Evolutionary conservation across 2,113 vertebrate species (phyloP).

Genomic region (Herpailurus yagouaroundi): DNA sequence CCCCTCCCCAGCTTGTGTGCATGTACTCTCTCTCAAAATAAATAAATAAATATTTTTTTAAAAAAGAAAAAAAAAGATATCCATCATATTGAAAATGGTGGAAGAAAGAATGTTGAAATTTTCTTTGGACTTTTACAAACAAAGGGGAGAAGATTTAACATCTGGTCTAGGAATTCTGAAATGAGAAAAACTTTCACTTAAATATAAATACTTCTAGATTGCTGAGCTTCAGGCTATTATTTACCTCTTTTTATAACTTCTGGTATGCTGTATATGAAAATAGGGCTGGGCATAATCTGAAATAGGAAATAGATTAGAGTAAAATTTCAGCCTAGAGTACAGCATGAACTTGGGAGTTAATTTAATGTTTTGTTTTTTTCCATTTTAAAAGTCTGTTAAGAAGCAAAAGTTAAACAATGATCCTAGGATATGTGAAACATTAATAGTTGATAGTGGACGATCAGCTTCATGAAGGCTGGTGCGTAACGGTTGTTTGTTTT

Average conservation of each 20-base stretch:
- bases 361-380: conserved; percentile 1
- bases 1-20: too few species aligned
- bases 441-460: neutral
- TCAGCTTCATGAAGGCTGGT: neutral
- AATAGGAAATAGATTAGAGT: neutral
- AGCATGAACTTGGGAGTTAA: neutral
- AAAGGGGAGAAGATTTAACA: neutral
- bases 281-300: neutral
- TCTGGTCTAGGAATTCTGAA: neutral
- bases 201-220: conserved; percentile 20
- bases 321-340: conserved; percentile 4
- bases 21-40: too few species aligned
- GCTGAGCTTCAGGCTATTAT: neutral
- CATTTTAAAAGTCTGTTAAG: conserved; percentile 13
- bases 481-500: too few species aligned
- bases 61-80: neutral
- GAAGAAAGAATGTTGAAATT: neutral
- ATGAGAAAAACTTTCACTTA: neutral
- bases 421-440: neutral
- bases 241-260: conserved; percentile 8
- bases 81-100: neutral
- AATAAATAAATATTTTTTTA: too few species aligned
- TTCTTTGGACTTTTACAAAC: neutral
- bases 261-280: neutral
- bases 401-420: neutral